Base-by-base conservation (phyloP, 2,888 invertebrate species). In the Zaprionus bogoriensis region DNA sequence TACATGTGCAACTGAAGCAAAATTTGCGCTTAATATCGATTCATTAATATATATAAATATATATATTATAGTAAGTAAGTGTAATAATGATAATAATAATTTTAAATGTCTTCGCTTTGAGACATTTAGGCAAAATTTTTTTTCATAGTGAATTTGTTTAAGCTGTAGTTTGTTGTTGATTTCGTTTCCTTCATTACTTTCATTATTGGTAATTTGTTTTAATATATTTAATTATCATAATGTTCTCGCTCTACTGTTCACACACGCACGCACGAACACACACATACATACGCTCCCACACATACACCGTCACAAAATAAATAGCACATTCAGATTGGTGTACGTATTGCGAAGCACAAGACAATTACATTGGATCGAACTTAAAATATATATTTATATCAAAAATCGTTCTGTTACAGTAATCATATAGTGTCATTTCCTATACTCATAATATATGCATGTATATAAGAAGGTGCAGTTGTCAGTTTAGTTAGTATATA, bases 101-200 rank as follows among this genome's bases (percentile, higher is more conserved):
- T 78, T 86, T 76, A 69, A 75, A 85, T 87, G 83, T 87, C 85
- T 79, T 83, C 79, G 51, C 55, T 63, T 62, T 61, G 85, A 87
- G 83, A 87, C 87, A 87, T 79, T 77, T 87, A 87, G 85, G 87
- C 85, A 87, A 85, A 69, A 76, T 46, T 72, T 69, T 72, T 76
- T 76, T 67, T 77, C 71, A 73, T 78, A 80, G 66, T 77, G 64
- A 73, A 76, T 78, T 72, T 67, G 58, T 73, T 67, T 65, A 72
- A 74, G 64, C 63, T 57, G 51, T 58, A 51, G 28, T 48, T 64
- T 36, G 20, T 53, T 53, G 46, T 67, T 63, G 44, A 32, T 68
- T 59, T 47, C 51, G 46, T 59, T 63, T 32, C 59, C 38, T 61
- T 62, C 41, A 36, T 55, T 54, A 42, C 65, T 55, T 62, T 17